Percentiles rank a stretch among this genome's conserved stretches.
Conservation (phyloP, 2,888 invertebrate species). For the Stegophylla sp. region DNA sequence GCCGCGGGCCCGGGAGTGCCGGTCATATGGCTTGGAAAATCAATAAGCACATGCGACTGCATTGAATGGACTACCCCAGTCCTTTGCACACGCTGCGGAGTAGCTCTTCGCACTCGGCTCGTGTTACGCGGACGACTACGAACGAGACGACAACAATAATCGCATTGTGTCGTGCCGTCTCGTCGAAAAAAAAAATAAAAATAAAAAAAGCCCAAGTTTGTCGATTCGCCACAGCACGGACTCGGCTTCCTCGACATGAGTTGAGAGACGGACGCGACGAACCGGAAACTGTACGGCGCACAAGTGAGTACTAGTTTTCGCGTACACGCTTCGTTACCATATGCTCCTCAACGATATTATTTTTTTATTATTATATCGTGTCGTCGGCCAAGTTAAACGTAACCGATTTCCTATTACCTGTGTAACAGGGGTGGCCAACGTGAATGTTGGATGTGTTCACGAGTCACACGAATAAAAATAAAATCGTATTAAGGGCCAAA, state of each 20-base stretch:
- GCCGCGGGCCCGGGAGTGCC: constrained; percentile 32
- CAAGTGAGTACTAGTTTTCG: background rate
- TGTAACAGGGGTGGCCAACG: too few relatives aligned
- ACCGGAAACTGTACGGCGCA: background rate
- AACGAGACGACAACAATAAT: too few relatives aligned
- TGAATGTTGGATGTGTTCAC: too few relatives aligned
- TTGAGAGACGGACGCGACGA: background rate
- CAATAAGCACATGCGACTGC: constrained; percentile 49
- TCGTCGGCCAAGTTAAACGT: too few relatives aligned
- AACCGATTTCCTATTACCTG: too few relatives aligned
- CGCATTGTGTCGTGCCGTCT: too few relatives aligned
- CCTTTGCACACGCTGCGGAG: background rate
- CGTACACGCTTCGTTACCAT: too few relatives aligned
- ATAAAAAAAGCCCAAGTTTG: background rate
- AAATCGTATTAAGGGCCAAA: too few relatives aligned
- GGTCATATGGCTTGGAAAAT: constrained; percentile 43
- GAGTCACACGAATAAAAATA: too few relatives aligned
- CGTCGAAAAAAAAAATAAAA: too few relatives aligned
- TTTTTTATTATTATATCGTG: background rate
- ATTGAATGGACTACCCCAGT: background rate
- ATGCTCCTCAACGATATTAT: background rate
- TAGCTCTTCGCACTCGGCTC: background rate
- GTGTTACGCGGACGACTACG: too few relatives aligned
- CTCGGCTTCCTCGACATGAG: background rate
- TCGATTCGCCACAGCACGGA: background rate